Conservation (phyloP, 2,797 vertebrate genomes). For the Tenualosa thibaudeaui region DNA sequence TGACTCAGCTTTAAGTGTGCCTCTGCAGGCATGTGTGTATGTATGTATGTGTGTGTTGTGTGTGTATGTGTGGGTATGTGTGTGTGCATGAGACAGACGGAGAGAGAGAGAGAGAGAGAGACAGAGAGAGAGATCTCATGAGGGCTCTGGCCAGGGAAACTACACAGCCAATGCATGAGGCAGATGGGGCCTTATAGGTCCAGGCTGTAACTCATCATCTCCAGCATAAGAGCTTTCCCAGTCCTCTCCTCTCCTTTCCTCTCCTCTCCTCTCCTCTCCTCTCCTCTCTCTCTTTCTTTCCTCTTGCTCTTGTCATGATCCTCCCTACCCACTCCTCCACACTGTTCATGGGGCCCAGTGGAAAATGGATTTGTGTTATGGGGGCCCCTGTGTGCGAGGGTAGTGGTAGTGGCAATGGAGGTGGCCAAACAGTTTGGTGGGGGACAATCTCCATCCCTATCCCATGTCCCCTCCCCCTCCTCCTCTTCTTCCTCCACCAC, state of each 20-base stretch:
- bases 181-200: neutral
- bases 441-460: neutral
- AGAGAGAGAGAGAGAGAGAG: too few species aligned
- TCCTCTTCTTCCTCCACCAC: slow-evolving; percentile 59
- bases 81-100: neutral
- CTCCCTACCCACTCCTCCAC: slow-evolving; percentile 60
- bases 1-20: neutral
- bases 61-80: neutral
- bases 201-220: slow-evolving; percentile 13
- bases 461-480: neutral
- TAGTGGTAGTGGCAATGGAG: neutral
- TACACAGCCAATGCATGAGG: neutral
- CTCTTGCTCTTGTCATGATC: neutral
- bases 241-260: slow-evolving; percentile 11
- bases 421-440: slow-evolving; percentile 56
- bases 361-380: slow-evolving; percentile 84
- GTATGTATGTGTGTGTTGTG: neutral
- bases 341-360: slow-evolving; percentile 79
- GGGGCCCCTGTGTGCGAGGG: slow-evolving; percentile 51
- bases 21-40: neutral
- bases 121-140: neutral
- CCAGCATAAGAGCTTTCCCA: slow-evolving; percentile 26
- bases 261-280: slow-evolving; percentile 29
- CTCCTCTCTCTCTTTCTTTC: slow-evolving; percentile 36
- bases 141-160: neutral